Conservation (phyloP, 2,888 invertebrate species). For the Yponomeuta evonymella region DNA sequence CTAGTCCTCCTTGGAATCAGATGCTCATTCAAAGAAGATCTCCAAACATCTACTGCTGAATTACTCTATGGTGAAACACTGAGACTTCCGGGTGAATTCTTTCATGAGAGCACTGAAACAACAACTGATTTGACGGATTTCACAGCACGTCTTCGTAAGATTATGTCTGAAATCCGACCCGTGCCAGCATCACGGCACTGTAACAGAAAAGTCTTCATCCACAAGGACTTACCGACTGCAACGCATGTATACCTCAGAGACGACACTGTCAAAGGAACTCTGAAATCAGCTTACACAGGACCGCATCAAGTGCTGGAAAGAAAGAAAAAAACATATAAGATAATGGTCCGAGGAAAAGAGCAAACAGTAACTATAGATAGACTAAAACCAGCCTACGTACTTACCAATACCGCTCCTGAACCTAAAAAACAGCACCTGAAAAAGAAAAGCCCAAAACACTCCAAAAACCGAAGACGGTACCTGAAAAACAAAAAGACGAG, state of each 20-base stretch:
- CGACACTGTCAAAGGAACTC: not conserved
- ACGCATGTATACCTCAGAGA: conserved; percentile 8
- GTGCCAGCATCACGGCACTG: not conserved
- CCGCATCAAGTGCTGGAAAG: conserved; percentile 14
- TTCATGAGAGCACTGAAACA: conserved; percentile 13
- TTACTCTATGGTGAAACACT: conserved; percentile 29
- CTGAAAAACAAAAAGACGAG: too few relatives aligned
- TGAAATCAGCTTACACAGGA: conserved; percentile 15
- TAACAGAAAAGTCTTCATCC: not conserved
- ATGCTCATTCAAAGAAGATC: conserved; percentile 29
- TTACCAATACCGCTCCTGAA: too few relatives aligned
- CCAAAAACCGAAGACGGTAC: too few relatives aligned
- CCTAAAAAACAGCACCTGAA: too few relatives aligned
- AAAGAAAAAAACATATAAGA: not conserved
- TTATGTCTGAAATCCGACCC: not conserved
- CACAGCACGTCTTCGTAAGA: not conserved
- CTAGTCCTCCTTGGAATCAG: conserved; percentile 28
- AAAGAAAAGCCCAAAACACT: too few relatives aligned
- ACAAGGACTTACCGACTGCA: not conserved
- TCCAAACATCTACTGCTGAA: conserved; percentile 29
- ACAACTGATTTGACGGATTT: conserved; percentile 2
- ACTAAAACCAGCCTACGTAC: too few relatives aligned
- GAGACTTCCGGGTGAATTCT: conserved; percentile 30
- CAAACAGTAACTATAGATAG: too few relatives aligned
- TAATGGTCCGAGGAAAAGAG: too few relatives aligned